A percentile compares a stretch with the other conserved stretches of the same genome.
phyloP scores from a whole-genome alignment of 2,113 vertebrate genomes.

The Crotalus horridus region DNA sequence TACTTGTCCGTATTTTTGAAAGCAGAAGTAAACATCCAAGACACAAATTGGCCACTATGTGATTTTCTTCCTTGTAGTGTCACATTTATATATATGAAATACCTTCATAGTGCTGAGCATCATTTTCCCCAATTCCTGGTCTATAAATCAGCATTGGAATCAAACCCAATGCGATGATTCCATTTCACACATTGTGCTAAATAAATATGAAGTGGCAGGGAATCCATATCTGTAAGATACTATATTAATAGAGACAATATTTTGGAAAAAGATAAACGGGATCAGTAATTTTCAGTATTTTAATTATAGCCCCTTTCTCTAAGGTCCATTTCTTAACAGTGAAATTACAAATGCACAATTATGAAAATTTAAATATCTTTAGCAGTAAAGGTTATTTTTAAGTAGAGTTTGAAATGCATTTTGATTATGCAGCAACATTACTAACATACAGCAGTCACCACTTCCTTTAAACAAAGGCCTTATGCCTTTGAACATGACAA shows the following conservation, averaged over 20 bases:
- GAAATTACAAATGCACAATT: not conserved
- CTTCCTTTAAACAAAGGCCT: not conserved
- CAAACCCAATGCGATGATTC: not conserved
- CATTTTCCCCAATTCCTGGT: not conserved
- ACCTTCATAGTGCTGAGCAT: no score
- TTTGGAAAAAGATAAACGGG: not conserved
- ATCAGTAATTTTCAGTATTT: not conserved
- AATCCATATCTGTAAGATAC: not conserved
- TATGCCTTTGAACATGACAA: not conserved
- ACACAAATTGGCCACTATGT: no score
- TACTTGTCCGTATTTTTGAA: not conserved
- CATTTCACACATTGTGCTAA: not conserved
- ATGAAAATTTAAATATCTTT: not conserved
- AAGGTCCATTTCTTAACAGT: not conserved
- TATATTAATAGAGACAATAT: not conserved
- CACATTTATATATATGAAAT: not conserved
- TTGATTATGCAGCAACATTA: not conserved
- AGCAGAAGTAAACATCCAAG: not conserved
- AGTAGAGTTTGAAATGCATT: not conserved
- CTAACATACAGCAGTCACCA: not conserved
- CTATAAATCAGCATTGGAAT: not conserved
- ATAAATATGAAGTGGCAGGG: no score
- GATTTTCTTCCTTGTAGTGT: not conserved
- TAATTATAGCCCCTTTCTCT: not conserved
- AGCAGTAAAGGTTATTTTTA: not conserved